Evolutionary conservation across 2,888 invertebrate genomes (phyloP), one percentile per base, ranked within the genome.

Genomic region (Melieria omissa): DNA sequence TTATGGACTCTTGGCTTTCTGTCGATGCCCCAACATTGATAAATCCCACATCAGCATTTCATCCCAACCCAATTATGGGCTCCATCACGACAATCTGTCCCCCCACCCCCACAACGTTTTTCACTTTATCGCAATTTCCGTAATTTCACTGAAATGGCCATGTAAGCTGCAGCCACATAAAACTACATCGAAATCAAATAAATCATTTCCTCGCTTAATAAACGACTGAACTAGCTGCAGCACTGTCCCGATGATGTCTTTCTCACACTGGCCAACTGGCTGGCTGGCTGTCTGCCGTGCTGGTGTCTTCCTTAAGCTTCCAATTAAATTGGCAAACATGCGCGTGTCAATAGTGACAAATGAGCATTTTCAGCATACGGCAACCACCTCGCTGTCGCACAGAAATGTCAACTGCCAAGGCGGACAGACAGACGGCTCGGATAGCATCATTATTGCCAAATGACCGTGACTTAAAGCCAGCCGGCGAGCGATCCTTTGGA

Each of bases 281-380:
- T 47, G 45, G 4, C 47, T 42, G 44, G n/a, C 5, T 65, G 65
- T 41, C 16, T 9, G 42, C 4, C 5, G 52, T 49, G 44, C 58
- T 52, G 29, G 29, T 61, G 49, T 60, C 60, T 42, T n/a, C 49
- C 41, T 44, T 63, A 69, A 63, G 63, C 57, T 57, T 41, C 69
- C 69, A 69, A 69, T 69, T 69, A 69, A 69, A 69, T 46, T 47
- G 45, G 29, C 29, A 46, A 47, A 62, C 61, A 54, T 54, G 54
- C 14, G 8, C 57, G 10, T 62, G 68, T 62, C 68, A 62, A 57
- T 69, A 63, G 46, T 69, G 69, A 69, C 69, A 69, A 69, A 69
- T 63, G 62, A 55, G 55, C 55, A 57, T 63, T 55, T 52, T 5
- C 55, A 45, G n/a, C 42, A 57, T 41, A 42, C 46, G 46, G 46